Conservation (phyloP, 2,797 vertebrate genomes). For the Paguma larvata region DNA sequence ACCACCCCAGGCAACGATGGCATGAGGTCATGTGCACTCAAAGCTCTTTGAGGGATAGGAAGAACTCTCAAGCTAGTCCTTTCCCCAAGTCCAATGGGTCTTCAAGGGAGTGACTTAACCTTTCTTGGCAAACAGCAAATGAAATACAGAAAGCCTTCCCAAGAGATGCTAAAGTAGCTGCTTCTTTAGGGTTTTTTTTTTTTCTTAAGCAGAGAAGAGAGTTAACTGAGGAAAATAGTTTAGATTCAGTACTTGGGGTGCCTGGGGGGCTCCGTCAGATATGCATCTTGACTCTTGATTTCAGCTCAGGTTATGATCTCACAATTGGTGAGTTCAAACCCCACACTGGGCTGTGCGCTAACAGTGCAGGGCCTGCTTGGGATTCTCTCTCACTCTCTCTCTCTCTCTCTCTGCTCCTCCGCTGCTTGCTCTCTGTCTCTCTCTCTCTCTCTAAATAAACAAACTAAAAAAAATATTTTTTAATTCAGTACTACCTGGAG, state of each 20-base stretch:
- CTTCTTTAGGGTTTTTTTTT: not conserved
- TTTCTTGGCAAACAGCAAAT: not conserved
- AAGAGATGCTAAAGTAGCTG: not conserved
- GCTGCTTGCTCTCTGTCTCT: too few species aligned
- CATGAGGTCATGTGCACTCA: not conserved
- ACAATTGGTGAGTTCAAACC: too few species aligned
- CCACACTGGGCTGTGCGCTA: too few species aligned
- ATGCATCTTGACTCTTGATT: too few species aligned
- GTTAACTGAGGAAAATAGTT: not conserved
- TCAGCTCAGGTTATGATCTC: too few species aligned
- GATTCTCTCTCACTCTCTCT: too few species aligned
- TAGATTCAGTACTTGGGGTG: not conserved
- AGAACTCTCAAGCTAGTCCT: not conserved
- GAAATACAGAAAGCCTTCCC: not conserved
- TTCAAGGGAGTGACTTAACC: not conserved
- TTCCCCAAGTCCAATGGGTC: not conserved
- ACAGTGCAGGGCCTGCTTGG: too few species aligned
- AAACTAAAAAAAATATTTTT: not conserved
- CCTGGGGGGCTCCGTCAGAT: too few species aligned
- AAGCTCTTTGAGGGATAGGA: not conserved
- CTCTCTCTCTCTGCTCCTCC: too few species aligned
- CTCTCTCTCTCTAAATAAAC: too few species aligned
- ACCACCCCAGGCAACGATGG: not conserved
- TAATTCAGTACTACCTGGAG: not conserved
- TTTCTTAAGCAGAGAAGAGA: not conserved